Percentiles rank a stretch among this genome's conserved stretches.
These are phyloP conservation scores for Xylocopa sonorina DNA, from an alignment of 1,140 invertebrate genomes.

Conservation along the genomic window DNA sequence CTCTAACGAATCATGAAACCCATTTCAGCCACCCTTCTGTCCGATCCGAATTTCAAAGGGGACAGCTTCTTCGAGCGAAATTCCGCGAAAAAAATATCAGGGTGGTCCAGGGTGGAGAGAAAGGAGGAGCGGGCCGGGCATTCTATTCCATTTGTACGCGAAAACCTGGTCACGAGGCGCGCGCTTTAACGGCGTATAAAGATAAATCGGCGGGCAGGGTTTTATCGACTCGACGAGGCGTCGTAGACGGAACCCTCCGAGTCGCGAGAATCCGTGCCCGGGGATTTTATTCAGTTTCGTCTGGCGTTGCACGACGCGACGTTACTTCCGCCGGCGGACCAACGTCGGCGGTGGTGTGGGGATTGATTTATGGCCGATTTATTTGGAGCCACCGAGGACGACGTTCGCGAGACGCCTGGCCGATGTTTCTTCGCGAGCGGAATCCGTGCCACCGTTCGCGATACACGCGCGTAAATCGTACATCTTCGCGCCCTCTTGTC, in stretches of 20 bases:
- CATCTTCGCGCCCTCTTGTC: not conserved
- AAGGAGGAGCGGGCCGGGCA: not conserved
- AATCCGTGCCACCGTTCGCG: not conserved
- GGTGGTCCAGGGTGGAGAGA: no score
- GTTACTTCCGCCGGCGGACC: not conserved
- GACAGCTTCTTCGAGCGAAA: no score
- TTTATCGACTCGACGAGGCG: constrained; percentile 24
- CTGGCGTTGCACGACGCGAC: constrained; percentile 10
- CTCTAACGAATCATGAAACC: no score
- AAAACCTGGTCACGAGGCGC: not conserved
- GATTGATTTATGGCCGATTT: constrained; percentile 35
- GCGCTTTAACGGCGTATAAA: not conserved
- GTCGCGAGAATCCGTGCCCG: not conserved
- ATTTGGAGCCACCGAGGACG: not conserved
- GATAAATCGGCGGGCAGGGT: constrained; percentile 19
- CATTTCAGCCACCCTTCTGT: no score
- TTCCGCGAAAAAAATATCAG: no score
- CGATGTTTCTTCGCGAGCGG: constrained; percentile 3
- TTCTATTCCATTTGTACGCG: not conserved
- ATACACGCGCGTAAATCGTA: constrained; percentile 15
- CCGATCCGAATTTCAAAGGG: no score
- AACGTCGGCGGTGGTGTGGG: not conserved
- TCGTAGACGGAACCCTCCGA: constrained; percentile 3
- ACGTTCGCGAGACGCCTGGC: constrained; percentile 9
- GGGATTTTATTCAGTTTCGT: constrained; percentile 28